phyloP scores from a whole-genome alignment of 2,113 vertebrate species.

The Glaucomys volans region DNA sequence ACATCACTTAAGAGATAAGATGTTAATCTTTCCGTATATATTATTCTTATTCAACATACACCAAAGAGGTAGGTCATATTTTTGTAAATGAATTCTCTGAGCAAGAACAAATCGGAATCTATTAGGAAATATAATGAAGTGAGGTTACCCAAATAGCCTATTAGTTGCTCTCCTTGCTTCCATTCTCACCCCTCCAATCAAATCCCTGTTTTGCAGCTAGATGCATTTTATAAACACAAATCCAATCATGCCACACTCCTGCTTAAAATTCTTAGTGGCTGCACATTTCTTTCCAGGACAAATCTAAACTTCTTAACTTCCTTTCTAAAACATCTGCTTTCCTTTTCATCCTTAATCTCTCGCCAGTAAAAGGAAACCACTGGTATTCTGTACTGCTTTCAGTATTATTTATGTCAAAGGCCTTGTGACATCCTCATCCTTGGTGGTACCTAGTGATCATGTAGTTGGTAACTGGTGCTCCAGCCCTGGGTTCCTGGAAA shows the following conservation, averaged over 20 bases:
- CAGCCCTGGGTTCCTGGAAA: neutral
- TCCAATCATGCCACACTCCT: neutral
- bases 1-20: neutral
- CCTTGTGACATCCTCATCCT: neutral
- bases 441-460: neutral
- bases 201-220: neutral
- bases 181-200: neutral
- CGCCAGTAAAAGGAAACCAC: neutral
- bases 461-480: neutral
- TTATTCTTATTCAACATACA: neutral
- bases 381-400: neutral
- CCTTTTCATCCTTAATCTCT: neutral
- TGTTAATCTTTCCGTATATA: neutral
- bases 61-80: neutral
- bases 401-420: neutral
- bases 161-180: neutral
- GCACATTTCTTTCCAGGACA: neutral
- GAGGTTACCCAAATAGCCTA: neutral
- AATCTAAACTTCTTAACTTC: neutral
- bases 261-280: slow-evolving; percentile 35
- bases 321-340: neutral
- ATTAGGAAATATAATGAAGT: neutral
- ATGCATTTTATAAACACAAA: neutral
- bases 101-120: neutral
- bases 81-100: slow-evolving; percentile 37